phyloP scores from a whole-genome alignment of 2,888 invertebrate genomes.

The Marronus borbonicus region DNA sequence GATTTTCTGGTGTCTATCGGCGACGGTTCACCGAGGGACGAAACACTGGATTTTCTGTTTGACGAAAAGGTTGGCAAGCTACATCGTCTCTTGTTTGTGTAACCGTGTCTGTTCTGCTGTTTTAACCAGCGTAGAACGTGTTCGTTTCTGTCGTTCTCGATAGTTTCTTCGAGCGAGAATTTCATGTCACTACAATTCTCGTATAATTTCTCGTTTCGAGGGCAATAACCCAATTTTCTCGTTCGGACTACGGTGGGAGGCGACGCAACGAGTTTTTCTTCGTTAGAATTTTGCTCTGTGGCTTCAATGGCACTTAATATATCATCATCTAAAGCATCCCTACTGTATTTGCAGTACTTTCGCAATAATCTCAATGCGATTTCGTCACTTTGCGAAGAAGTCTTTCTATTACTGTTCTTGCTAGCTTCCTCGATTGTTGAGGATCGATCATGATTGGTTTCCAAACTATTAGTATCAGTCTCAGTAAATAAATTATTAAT shows the following conservation, averaged over 20 bases:
- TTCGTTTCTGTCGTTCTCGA: slow-evolving; percentile 68
- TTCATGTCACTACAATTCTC: slow-evolving; percentile 66
- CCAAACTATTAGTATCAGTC: slow-evolving; percentile 58
- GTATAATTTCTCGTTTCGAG: slow-evolving; percentile 67
- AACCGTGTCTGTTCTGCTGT: slow-evolving; percentile 63
- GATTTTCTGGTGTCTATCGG: slow-evolving; percentile 66
- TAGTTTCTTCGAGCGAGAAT: slow-evolving; percentile 61
- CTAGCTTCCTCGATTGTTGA: slow-evolving; percentile 27
- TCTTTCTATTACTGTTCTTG: slow-evolving; percentile 57
- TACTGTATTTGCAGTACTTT: slow-evolving; percentile 70
- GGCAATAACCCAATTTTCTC: slow-evolving; percentile 65
- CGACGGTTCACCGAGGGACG: slow-evolving; percentile 60
- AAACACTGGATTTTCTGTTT: slow-evolving; percentile 60
- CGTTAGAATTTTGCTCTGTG: slow-evolving; percentile 52
- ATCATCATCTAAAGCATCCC: slow-evolving; percentile 66
- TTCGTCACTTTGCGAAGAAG: slow-evolving; percentile 67
- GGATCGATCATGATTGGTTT: slow-evolving; percentile 51
- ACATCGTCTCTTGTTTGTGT: slow-evolving; percentile 52
- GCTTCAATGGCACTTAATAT: slow-evolving; percentile 67
- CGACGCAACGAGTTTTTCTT: slow-evolving; percentile 22
- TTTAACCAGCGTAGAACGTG: slow-evolving; percentile 69
- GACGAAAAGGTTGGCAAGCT: slow-evolving; percentile 56
- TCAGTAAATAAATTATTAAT: slow-evolving; percentile 68
- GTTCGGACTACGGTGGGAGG: slow-evolving; percentile 53
- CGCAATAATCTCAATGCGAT: slow-evolving; percentile 68